A percentile compares a stretch with the other conserved stretches of the same genome.
These are phyloP conservation scores for Tribolium castaneum DNA, from an alignment of 1,140 invertebrate genomes.

Conservation along the genomic window DNA sequence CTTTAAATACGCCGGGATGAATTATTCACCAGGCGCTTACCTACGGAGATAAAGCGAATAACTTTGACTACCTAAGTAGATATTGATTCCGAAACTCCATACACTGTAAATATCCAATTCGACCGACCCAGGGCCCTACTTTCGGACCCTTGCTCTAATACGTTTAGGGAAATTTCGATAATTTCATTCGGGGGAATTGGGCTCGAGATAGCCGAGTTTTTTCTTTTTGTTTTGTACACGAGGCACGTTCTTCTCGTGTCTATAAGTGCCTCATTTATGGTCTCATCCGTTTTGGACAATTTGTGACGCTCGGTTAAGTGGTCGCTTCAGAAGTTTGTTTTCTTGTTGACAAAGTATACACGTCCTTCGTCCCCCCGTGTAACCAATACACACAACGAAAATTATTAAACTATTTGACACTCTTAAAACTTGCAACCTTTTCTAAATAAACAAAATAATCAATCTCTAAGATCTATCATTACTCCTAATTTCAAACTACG, in stretches of 20 bases:
- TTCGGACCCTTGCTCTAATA: neutral
- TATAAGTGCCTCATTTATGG: neutral
- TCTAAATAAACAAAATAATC: too few species aligned
- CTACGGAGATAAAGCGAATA: slow-evolving; percentile 29
- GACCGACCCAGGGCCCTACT: neutral
- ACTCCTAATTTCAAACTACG: too few species aligned
- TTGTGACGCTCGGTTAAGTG: neutral
- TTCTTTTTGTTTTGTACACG: neutral
- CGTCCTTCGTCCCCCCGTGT: neutral
- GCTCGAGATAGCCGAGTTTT: neutral
- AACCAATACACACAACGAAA: neutral
- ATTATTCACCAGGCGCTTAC: slow-evolving; percentile 25
- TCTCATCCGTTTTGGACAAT: neutral
- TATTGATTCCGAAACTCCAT: slow-evolving; percentile 22
- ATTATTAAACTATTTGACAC: neutral
- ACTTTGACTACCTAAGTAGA: slow-evolving; percentile 33
- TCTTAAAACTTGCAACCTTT: too few species aligned
- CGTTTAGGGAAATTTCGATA: neutral
- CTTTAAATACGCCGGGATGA: slow-evolving; percentile 8
- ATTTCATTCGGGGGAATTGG: neutral
- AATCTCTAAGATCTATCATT: too few species aligned
- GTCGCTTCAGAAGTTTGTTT: neutral
- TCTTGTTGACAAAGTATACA: neutral
- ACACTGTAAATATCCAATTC: neutral
- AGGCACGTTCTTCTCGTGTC: neutral